Evolutionary conservation across 2,113 vertebrate genomes (phyloP), one percentile per base, ranked within the genome.

Genomic region (Pica pica): DNA sequence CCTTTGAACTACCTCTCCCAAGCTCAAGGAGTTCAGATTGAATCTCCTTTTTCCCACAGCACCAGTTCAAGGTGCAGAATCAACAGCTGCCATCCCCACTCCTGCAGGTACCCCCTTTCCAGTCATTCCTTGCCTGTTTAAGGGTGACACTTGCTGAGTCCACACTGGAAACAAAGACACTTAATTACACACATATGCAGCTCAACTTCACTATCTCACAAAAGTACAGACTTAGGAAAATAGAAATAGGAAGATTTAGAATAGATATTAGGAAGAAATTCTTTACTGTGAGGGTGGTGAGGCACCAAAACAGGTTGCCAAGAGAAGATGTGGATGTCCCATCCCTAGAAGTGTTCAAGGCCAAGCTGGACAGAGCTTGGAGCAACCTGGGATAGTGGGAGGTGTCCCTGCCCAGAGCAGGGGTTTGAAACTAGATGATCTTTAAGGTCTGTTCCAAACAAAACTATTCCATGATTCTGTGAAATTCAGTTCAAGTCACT

Each of bases 1-100:
- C 64, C 82, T 96, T 96, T 96, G 92, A 97, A 97, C 92, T 83
- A 87, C 52, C 64, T 87, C 83, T 92, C 77, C 77, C 49, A 35
- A 78, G 33, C 76, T 88, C 81, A 37, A 70, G 42, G 49, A 88
- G 19, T 23, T 88, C 47, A 60, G 53, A 46, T 16, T 60, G 63
- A 75, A 63, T 49, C 53, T 89, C 35, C 18, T 16, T 75, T 59
- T 91, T 76, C 81, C 74, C 93, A 94, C 23, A 92, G 65, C 16
- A 4, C 3, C 1, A 8, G 41, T 12, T n/a, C 1, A 3, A 92
- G 52, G 6, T 41, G 35, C 49, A 82, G 55, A 69, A 86, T 42
- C 30, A 33, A 23, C 37, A 65, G 71, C 30, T 3, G 2, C 19
- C 27, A 46, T 13, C 11, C 22, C 31, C 2, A 2, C 10, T 63